Conservation (phyloP, 2,888 invertebrate species). For the Drosophila borborema region DNA sequence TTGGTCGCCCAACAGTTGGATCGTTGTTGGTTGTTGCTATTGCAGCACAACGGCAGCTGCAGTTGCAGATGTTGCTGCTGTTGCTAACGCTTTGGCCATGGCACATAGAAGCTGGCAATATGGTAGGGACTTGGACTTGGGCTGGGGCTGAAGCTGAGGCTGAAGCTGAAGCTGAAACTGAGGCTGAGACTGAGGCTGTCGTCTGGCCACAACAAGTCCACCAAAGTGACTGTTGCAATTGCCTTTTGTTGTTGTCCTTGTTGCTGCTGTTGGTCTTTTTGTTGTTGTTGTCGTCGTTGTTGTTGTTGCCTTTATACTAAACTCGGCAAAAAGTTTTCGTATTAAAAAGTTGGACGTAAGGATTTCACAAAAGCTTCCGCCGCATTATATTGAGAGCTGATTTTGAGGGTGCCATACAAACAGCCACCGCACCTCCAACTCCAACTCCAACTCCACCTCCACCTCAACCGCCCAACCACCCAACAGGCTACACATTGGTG, state of each 20-base stretch:
- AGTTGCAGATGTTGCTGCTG: slow-evolving; percentile 5
- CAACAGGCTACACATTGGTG: background rate
- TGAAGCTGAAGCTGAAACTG: too few species aligned
- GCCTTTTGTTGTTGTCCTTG: slow-evolving; percentile 64
- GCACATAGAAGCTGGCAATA: slow-evolving; percentile 58
- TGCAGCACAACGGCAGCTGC: slow-evolving; percentile 1
- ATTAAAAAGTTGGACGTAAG: slow-evolving; percentile 80
- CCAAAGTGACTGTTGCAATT: slow-evolving; percentile 80
- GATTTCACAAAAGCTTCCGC: slow-evolving; percentile 80
- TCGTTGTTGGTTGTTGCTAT: slow-evolving; percentile 9
- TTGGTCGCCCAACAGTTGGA: slow-evolving; percentile 44
- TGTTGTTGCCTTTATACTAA: slow-evolving; percentile 69
- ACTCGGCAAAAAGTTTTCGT: slow-evolving; percentile 77
- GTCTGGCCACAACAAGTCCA: slow-evolving; percentile 77
- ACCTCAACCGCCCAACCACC: background rate
- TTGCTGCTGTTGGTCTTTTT: slow-evolving; percentile 57
- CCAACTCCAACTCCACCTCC: too few species aligned
- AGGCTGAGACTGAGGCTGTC: slow-evolving; percentile 46
- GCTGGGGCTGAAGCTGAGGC: background rate
- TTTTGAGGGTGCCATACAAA: slow-evolving; percentile 59
- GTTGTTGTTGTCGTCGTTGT: slow-evolving; percentile 33
- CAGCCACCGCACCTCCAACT: background rate
- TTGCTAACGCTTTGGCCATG: slow-evolving; percentile 28
- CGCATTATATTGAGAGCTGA: slow-evolving; percentile 80
- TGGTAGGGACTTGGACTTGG: slow-evolving; percentile 34